Base-by-base conservation (phyloP, 2,113 vertebrate genomes). In the Salvelinus namaycush region DNA sequence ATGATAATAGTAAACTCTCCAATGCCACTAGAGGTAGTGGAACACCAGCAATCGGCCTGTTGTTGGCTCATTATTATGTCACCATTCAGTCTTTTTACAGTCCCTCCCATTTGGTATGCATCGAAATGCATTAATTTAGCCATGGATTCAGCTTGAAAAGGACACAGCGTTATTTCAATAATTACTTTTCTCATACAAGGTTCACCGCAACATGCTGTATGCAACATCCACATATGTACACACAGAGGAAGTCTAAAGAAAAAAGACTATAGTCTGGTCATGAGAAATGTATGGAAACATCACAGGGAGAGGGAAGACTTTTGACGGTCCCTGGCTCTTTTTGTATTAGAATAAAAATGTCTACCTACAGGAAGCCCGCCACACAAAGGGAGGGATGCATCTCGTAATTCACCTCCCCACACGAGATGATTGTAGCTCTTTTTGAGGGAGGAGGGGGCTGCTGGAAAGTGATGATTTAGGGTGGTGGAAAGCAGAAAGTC, bases 371-470 rank as follows among this genome's bases (percentile, higher is more conserved):
- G 93, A 95, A 91, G 93, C 85, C 94, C 90, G 92, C 91, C 93
- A 91, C 86, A 95, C 93, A 95, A 96, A 96, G 93, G 95, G 93
- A 80, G 89, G 91, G 84, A 91, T 82, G 82, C 92, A 77, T 94
- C 95, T 92, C 92, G 91, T 92, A 93, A 95, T 94, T 85, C 94
- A 76, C 93, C 95, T 95, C 91, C 93, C 92, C 95, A 95, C 92
- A 92, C 91, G 94, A 95, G 94, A 95, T 96, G 96, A 98, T 97
- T 98, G 96, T 95, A 95, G 96, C 94, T 94, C 93, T 74, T 68
- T 48, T 69, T 80, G 54, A 34, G 67, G 70, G 78, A 87, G 74
- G 86, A 81, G 89, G 83, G 82, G 83, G 84, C 66, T 77, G 72
- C 59, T 85, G 51, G 5, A 31, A 31, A 31, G 29, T 31, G 29